Evolutionary conservation across 2,797 vertebrate genomes (phyloP), one percentile per base, ranked within the genome.

Genomic region (Halcyon badia): DNA sequence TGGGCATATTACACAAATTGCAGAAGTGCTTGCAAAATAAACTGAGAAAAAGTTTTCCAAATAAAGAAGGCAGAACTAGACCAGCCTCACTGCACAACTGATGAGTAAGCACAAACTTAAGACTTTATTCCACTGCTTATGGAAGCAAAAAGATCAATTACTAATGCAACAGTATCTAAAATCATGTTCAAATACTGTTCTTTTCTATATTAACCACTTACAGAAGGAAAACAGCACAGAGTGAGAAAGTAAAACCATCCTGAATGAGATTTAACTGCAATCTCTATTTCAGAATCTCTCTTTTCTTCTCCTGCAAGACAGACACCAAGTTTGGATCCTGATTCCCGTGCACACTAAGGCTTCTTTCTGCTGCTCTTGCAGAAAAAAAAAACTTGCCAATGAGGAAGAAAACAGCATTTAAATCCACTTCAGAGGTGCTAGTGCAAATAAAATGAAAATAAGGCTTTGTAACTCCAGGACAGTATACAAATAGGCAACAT

Each of bases 21-120:
- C 42, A 72, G 20, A 79, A 88, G 51, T 78, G 35, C 42, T 90
- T 92, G 70, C 72, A 91, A 92, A 94, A 81, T 69, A 89, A 83
- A 87, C 68, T 28, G 18, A 44, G 35, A 68, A 57, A 46, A 92
- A 87, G 25, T 83, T 90, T 91, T 94, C 79, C 62, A 81, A 64
- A 80, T 13, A 61, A 73, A 89, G 51, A 28, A 11, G 8, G 44
- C 33, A 73, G 77, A 93, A 88, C 60, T 28, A 44, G 70, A 84
- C 11, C 39, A 93, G 64, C 61, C 80, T 90, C 60, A 81, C 54
- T 42, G 68, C 35, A 28, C 33, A 66, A 62, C 15, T 28, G 60
- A 94, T 11, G 41, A 57, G 65, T 56, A 76, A 76, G 60, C 35
- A 86, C 44, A 56, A 90, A 72, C 22, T 61, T 18, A 46, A n/a